Evolutionary conservation across 2,113 vertebrate genomes (phyloP).

Genomic region (Entomyzon cyanotis): DNA sequence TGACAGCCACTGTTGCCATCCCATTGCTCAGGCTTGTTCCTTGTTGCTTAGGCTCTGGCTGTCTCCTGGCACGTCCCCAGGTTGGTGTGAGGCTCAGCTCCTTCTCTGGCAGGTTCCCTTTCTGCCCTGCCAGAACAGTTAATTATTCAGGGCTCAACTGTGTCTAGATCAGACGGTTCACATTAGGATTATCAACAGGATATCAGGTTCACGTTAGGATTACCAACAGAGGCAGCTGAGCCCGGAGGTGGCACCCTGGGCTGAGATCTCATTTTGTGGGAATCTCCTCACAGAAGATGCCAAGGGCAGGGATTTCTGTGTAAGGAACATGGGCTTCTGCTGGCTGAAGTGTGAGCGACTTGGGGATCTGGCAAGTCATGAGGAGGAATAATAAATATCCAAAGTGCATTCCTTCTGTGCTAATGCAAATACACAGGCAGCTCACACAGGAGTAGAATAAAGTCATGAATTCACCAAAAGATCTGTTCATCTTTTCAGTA

Average conservation of each 20-base stretch:
- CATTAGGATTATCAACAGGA: background rate
- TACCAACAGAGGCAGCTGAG: background rate
- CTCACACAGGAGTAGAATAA: background rate
- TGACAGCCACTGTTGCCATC: background rate
- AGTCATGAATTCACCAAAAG: background rate
- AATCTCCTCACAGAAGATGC: background rate
- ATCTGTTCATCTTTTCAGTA: background rate
- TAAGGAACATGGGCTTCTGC: background rate
- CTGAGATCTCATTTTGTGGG: background rate
- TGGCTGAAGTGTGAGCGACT: background rate
- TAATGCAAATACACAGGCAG: background rate
- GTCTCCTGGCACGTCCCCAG: background rate
- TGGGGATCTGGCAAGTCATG: background rate
- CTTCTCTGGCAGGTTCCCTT: background rate
- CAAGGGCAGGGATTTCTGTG: background rate
- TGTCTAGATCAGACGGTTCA: background rate
- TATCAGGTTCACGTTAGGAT: background rate
- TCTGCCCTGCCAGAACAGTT: background rate
- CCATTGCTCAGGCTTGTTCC: accelerated
- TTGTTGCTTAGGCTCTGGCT: background rate
- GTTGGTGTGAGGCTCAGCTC: background rate
- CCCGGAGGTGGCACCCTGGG: background rate
- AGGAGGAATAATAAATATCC: background rate
- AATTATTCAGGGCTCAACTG: background rate
- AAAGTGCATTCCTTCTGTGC: accelerated